Base-by-base conservation (phyloP, 2,113 vertebrate species). In the Terrapene triunguis region DNA sequence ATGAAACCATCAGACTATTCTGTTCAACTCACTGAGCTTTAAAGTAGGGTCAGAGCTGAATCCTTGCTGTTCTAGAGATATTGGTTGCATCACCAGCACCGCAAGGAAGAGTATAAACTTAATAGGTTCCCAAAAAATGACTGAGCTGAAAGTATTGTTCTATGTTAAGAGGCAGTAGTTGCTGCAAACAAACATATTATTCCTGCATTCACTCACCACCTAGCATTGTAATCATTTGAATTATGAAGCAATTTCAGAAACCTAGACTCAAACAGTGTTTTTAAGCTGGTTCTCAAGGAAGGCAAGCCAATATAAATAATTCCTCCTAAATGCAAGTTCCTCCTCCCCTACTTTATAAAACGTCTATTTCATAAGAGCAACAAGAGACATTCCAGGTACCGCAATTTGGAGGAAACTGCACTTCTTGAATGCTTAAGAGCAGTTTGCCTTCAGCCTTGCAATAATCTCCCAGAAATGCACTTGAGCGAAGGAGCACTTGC, bases 401-500 rank as follows among this genome's bases (percentile, higher is more conserved):
- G 57, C 51, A 57, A 44, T 76, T 69, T 38, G 38, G 48, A 65
- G 29, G 17, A 92, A 95, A 94, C 80, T 80, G 80, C 16, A 38
- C 51, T 78, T 87, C 62, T 69, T 0, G 0, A 93, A 44, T 65
- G 83, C 22, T 82, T 85, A 13, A 10, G 25, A 76, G 91, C 86
- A 87, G 22, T 5, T 22, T 79, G 44, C 53, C 85, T 87, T 89
- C 72, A 92, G 74, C 82, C 89, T 83, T 83, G 21, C 92, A 92
- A 79, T 86, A 89, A 94, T 87, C 78, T 89, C 84, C 86, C 65
- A 82, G 89, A 92, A 94, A 95, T 51, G 42, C 51, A 80, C 78
- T 86, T 93, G 84, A 89, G 84, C 32, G 88, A n/a, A 90, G 47
- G 94, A 92, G 27, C 4, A 80, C 55, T 94, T 85, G 85, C 65